phyloP scores from a whole-genome alignment of 2,888 invertebrate species.

The Hipparchia sbordonii region DNA sequence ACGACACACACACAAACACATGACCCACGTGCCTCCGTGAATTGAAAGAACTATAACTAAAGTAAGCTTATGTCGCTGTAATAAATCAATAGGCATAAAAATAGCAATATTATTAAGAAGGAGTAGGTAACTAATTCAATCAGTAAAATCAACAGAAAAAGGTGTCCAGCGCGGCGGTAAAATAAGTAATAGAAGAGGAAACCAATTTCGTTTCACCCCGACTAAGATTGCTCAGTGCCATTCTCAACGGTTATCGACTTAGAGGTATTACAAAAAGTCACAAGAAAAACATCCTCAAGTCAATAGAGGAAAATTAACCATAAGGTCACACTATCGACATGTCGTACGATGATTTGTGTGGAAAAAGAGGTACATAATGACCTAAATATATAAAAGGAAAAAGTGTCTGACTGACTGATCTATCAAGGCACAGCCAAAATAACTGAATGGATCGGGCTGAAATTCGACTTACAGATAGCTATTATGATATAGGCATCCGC shows the following conservation, averaged over 20 bases:
- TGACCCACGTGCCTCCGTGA: too few species aligned
- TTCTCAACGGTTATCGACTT: conserved; percentile 33
- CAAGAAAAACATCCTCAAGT: conserved; percentile 33
- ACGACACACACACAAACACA: too few species aligned
- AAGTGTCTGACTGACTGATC: too few species aligned
- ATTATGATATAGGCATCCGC: too few species aligned
- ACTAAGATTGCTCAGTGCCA: conserved; percentile 31
- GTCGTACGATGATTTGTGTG: background rate
- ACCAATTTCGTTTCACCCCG: conserved; percentile 25
- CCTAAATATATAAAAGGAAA: too few species aligned
- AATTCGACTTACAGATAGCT: too few species aligned
- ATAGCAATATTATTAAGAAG: background rate
- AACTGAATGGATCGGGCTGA: too few species aligned
- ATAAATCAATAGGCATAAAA: background rate
- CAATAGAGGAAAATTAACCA: conserved; percentile 38
- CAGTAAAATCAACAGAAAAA: conserved; percentile 5
- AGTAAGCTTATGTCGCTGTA: background rate
- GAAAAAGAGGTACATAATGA: too few species aligned
- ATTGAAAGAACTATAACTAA: background rate
- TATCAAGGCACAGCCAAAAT: too few species aligned
- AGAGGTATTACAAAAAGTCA: conserved; percentile 36
- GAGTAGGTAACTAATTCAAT: conserved; percentile 4
- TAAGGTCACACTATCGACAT: conserved; percentile 6
- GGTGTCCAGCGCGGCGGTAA: conserved; percentile 1
- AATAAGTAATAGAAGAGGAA: conserved; percentile 30